phyloP scores from a whole-genome alignment of 2,888 invertebrate genomes.

The Sipha maydis region DNA sequence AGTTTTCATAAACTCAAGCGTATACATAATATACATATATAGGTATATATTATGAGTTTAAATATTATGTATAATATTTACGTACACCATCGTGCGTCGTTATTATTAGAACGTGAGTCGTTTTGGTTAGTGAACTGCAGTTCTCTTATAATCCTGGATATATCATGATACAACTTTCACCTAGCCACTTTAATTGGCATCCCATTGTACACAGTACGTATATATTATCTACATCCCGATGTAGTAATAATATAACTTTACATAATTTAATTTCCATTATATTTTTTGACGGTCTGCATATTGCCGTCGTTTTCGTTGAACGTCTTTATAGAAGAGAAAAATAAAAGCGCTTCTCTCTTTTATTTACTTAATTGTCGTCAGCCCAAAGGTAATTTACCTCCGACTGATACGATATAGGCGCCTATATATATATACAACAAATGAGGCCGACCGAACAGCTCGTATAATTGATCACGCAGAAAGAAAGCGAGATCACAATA shows the following conservation, averaged over 20 bases:
- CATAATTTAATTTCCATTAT: constrained; percentile 61
- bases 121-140: constrained; percentile 46
- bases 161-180: constrained; percentile 57
- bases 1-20: neutral
- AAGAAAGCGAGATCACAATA: constrained; percentile 21
- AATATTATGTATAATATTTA: constrained; percentile 1
- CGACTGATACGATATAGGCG: constrained; percentile 14
- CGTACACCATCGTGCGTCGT: constrained; percentile 15
- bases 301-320: neutral
- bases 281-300: constrained; percentile 14
- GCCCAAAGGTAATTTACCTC: constrained; percentile 21
- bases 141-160: constrained; percentile 52
- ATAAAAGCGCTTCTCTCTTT: constrained; percentile 18
- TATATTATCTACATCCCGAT: neutral
- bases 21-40: neutral
- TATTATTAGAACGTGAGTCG: constrained; percentile 57
- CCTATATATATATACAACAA: neutral
- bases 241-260: constrained; percentile 32
- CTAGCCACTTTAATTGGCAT: constrained; percentile 56
- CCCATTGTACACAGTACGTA: constrained; percentile 44
- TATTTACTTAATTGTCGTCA: neutral
- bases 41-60: neutral
- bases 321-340: neutral
- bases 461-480: constrained; percentile 5
- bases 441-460: neutral